Evolutionary conservation across 2,113 vertebrate genomes (phyloP).

Genomic region (Empidonax alnorum): DNA sequence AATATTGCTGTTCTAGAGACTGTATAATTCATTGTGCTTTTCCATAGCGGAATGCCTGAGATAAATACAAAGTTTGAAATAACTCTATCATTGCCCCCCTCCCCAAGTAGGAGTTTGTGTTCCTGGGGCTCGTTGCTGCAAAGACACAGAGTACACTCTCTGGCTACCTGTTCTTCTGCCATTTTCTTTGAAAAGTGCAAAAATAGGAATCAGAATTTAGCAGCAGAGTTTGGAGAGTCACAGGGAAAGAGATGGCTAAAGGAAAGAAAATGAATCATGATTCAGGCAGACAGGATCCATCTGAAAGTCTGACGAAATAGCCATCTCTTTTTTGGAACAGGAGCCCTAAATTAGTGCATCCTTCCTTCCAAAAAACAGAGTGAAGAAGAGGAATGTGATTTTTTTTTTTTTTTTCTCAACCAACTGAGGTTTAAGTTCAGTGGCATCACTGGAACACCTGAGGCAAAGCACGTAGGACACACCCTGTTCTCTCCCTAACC

Average conservation of each 20-base stretch:
- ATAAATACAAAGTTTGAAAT: background rate
- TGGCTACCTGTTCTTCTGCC: background rate
- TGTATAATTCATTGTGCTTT: background rate
- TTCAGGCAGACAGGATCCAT: background rate
- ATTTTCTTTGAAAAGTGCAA: background rate
- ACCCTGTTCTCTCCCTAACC: slow-evolving; percentile 32
- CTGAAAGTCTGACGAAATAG: background rate
- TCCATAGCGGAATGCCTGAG: background rate
- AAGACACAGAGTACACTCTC: rapidly evolving
- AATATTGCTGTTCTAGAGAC: background rate
- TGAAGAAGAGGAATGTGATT: background rate
- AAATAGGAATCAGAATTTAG: background rate
- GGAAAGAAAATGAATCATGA: background rate
- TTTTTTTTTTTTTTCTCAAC: background rate
- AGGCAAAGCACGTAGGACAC: background rate
- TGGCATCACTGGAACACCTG: background rate
- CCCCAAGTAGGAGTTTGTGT: background rate
- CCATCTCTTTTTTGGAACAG: background rate
- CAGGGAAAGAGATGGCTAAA: background rate
- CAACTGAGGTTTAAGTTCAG: background rate
- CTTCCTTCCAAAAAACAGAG: background rate
- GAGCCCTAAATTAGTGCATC: background rate
- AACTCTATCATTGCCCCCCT: background rate
- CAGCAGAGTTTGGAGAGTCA: background rate
- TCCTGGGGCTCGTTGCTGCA: background rate